These are phyloP conservation scores for Centrocercus urophasianus DNA, from an alignment of 2,113 vertebrate species.

Conservation along the genomic window DNA sequence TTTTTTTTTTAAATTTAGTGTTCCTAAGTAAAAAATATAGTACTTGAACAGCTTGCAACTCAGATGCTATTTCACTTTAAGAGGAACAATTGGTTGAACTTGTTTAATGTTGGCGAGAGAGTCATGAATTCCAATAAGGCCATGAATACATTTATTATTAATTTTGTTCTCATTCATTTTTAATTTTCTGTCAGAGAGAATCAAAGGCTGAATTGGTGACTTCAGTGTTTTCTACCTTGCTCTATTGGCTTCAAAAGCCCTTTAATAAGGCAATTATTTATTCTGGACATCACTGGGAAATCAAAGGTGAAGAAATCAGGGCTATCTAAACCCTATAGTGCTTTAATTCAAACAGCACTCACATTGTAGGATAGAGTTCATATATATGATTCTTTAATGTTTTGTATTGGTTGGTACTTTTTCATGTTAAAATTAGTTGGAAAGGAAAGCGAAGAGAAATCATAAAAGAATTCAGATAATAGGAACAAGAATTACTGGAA, in stretches of 20 bases:
- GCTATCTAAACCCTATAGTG: constrained; percentile 74
- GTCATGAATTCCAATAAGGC: constrained; percentile 78
- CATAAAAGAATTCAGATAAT: constrained; percentile 64
- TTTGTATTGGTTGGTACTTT: constrained; percentile 16
- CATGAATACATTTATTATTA: constrained; percentile 81
- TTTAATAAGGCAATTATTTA: constrained; percentile 83
- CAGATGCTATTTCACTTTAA: constrained; percentile 35
- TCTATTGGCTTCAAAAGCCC: constrained; percentile 72
- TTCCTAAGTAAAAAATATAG: background rate
- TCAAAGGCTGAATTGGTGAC: constrained; percentile 77
- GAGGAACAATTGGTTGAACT: constrained; percentile 49
- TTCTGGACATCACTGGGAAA: constrained; percentile 78
- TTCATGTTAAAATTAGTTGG: constrained; percentile 49
- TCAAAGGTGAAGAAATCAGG: constrained; percentile 72
- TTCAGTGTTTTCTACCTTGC: constrained; percentile 75
- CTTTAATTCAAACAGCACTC: constrained; percentile 57
- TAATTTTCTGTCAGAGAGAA: constrained; percentile 78
- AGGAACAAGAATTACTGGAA: constrained; percentile 71
- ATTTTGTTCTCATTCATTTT: constrained; percentile 80
- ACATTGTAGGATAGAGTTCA: constrained; percentile 38
- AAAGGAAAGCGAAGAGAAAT: constrained; percentile 57
- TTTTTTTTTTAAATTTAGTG: background rate
- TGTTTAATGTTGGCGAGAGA: constrained; percentile 65
- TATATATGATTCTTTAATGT: constrained; percentile 29
- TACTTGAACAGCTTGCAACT: background rate